A percentile compares a stretch with the other conserved stretches of the same genome.
These are phyloP conservation scores for Apus apus DNA, from an alignment of 2,113 vertebrate genomes.

Conservation along the genomic window DNA sequence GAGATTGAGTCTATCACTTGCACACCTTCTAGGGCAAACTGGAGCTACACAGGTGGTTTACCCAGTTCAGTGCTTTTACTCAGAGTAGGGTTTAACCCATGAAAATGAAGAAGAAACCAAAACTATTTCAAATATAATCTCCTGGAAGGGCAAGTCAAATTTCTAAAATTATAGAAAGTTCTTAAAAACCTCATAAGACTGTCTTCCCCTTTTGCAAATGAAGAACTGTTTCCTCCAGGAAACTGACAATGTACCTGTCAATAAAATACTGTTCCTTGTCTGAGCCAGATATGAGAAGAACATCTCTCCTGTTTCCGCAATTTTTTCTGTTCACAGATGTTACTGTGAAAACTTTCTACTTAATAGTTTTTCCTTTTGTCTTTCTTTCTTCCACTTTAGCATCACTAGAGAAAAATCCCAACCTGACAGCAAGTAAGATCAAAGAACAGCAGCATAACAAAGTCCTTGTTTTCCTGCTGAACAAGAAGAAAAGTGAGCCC, in stretches of 20 bases:
- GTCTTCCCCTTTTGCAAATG: background rate
- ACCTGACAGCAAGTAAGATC: background rate
- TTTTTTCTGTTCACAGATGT: background rate
- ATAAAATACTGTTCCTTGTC: background rate
- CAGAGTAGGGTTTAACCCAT: background rate
- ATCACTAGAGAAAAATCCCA: background rate
- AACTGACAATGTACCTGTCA: background rate
- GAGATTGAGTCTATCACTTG: background rate
- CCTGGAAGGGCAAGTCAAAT: background rate
- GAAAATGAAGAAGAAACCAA: background rate
- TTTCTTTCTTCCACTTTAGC: background rate
- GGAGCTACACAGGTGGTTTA: background rate
- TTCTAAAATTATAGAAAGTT: background rate
- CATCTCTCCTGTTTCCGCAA: background rate
- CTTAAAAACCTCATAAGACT: background rate
- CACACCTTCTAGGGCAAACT: background rate
- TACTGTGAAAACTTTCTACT: background rate
- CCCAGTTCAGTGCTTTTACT: background rate
- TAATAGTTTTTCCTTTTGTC: background rate
- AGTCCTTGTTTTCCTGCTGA: background rate
- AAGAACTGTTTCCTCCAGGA: background rate
- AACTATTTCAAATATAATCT: background rate
- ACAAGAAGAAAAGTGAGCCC: background rate
- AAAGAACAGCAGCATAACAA: background rate
- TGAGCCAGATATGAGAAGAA: background rate